Percentiles rank a stretch among this genome's conserved stretches.
These are phyloP conservation scores for Euwallacea fornicatus DNA, from an alignment of 1,140 invertebrate species.

Conservation along the genomic window DNA sequence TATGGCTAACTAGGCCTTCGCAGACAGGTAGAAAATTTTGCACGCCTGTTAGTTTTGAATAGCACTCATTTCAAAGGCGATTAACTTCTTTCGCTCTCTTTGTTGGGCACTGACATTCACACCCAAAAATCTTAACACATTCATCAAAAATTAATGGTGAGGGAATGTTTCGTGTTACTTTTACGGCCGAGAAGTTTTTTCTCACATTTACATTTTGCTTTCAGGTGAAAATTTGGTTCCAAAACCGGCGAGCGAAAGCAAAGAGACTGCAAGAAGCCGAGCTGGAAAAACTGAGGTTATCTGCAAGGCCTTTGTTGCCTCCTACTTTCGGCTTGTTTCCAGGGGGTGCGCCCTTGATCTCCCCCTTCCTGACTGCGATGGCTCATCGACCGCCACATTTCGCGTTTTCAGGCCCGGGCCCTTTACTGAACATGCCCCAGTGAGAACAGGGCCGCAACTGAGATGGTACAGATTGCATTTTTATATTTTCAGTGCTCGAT, in stretches of 20 bases:
- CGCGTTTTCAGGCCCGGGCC: constrained; percentile 40
- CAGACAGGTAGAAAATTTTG: constrained; percentile 9
- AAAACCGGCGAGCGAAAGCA: constrained; percentile 92
- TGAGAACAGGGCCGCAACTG: constrained; percentile 24
- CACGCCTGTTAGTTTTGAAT: constrained; percentile 16
- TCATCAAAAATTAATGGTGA: neutral
- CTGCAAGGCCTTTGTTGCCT: constrained; percentile 50
- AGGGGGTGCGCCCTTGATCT: constrained; percentile 44
- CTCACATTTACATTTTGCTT: constrained; percentile 47
- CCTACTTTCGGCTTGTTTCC: constrained; percentile 50
- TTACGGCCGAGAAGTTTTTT: neutral
- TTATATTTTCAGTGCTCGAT: too few species aligned
- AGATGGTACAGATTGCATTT: neutral
- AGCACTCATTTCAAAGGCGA: constrained; percentile 12
- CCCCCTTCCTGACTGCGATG: constrained; percentile 52
- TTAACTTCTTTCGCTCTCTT: constrained; percentile 14
- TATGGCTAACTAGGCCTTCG: too few species aligned
- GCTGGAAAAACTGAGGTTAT: constrained; percentile 73
- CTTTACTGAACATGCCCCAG: constrained; percentile 47
- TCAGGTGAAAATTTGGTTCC: constrained; percentile 97
- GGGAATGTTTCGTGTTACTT: neutral
- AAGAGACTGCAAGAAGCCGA: constrained; percentile 94
- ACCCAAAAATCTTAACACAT: neutral
- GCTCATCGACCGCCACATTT: constrained; percentile 51
- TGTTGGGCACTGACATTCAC: constrained; percentile 1